Percentiles rank a stretch among this genome's conserved stretches.
Conservation (phyloP, 2,113 vertebrate species). For the Caranx ignobilis region DNA sequence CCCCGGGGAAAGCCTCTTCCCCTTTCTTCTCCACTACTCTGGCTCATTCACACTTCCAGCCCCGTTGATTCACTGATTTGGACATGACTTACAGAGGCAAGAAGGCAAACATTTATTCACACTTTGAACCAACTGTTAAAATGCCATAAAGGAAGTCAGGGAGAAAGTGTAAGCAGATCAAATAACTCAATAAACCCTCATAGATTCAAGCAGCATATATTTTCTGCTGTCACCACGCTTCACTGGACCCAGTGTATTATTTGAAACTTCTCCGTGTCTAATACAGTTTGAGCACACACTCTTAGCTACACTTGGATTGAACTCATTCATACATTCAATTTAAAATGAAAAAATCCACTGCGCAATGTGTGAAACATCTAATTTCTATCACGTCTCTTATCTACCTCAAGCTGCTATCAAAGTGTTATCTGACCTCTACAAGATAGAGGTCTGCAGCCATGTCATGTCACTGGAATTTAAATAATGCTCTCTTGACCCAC, state of each 20-base stretch:
- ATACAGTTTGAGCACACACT: neutral
- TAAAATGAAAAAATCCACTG: conserved; percentile 18
- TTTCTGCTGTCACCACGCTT: conserved; percentile 9
- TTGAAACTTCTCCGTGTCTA: conserved; percentile 6
- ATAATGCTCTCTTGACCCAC: conserved; percentile 66
- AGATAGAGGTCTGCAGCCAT: conserved; percentile 42
- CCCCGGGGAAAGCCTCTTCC: conserved; percentile 72
- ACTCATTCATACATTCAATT: conserved; percentile 19
- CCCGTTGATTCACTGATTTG: conserved; percentile 62
- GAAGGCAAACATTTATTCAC: conserved; percentile 76
- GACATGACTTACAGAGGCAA: conserved; percentile 60
- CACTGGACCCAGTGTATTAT: neutral
- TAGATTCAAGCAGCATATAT: conserved; percentile 10
- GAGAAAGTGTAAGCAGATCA: conserved; percentile 23
- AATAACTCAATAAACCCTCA: conserved; percentile 20
- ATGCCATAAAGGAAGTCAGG: conserved; percentile 14
- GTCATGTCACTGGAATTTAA: conserved; percentile 56
- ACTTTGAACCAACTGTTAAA: conserved; percentile 58
- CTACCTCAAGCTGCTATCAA: conserved; percentile 57
- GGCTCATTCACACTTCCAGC: conserved; percentile 65
- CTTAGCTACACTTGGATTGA: neutral
- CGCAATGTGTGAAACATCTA: conserved; percentile 41
- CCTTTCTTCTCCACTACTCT: conserved; percentile 48
- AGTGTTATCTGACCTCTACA: conserved; percentile 63
- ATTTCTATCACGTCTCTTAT: conserved; percentile 66